Evolutionary conservation across 2,113 vertebrate genomes (phyloP), one percentile per base, ranked within the genome.

Genomic region (Ceyx melanurus): DNA sequence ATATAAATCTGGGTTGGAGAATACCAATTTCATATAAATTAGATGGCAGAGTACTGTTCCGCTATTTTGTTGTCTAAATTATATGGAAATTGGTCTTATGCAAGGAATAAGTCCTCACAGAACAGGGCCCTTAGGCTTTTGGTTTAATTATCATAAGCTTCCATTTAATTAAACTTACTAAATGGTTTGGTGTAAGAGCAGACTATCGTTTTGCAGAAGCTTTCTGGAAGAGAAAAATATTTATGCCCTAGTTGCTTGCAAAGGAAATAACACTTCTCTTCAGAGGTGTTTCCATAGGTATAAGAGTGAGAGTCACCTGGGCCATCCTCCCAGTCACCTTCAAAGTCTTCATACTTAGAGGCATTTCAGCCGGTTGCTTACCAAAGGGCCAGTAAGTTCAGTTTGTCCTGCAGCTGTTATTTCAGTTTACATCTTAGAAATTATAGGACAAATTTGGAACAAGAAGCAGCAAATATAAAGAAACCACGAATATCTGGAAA

Each of bases 111-210:
- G 95, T 97, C 92, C 93, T 97, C 94, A 82, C 88, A 97, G 96
- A 96, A 90, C 77, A 85, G 92, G 82, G 90, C 95, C 96, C 94
- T 93, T 93, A 95, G 96, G 96, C 95, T 95, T 95, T 96, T 93
- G 86, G 81, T 97, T 96, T 97, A 96, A 97, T 97, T 96, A 96
- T 95, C 95, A 96, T 96, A 97, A 96, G 96, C 94, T 92, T 94
- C 94, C 78, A 86, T 94, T 97, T 97, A 96, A 97, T 97, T 97
- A 96, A 96, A 96, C 90, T 94, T 96, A 95, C 95, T 96, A 95
- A 96, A 95, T 93, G 95, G 89, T 88, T 96, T 93, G 90, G 93
- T 94, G 92, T 85, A 90, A 96, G 72, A 93, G 67, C 88, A 94
- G 94, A 87, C 93, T 88, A 89, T 90, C 31, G 0, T 94, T 95